Percentiles rank a stretch among this genome's conserved stretches.
Conservation (phyloP, 2,113 vertebrate genomes). For the Seriola dumerili region DNA sequence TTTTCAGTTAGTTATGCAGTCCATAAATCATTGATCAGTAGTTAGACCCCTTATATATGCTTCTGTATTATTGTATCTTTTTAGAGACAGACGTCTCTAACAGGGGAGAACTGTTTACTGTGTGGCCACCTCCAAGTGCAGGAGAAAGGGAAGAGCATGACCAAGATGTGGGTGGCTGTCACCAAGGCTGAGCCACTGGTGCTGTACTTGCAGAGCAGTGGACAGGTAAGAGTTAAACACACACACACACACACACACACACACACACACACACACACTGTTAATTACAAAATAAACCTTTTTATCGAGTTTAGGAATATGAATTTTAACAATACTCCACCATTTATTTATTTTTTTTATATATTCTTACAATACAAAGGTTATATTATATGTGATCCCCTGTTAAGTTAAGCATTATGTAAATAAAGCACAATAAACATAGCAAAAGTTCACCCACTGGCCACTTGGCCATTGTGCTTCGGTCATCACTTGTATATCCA, state of each 20-base stretch:
- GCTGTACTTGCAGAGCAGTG: slow-evolving; percentile 86
- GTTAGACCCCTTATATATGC: neutral
- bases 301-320: neutral
- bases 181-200: slow-evolving; percentile 88
- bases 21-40: neutral
- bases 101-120: slow-evolving; percentile 85
- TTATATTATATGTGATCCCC: neutral
- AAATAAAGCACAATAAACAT: slow-evolving; percentile 4
- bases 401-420: neutral
- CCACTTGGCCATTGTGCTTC: neutral
- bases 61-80: slow-evolving; percentile 9
- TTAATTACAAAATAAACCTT: neutral
- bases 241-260: neutral
- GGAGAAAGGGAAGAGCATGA: slow-evolving; percentile 90
- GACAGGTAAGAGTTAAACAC: slow-evolving; percentile 84
- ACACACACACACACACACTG: too few species aligned
- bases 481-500: neutral
- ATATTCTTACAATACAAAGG: neutral
- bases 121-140: slow-evolving; percentile 88
- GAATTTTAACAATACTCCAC: neutral
- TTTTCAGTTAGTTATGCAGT: neutral
- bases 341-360: neutral
- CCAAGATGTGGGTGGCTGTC: slow-evolving; percentile 88
- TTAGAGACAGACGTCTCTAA: slow-evolving; percentile 85
- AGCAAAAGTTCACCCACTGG: slow-evolving; percentile 3